These are phyloP conservation scores for Allygus modestus DNA, from an alignment of 2,888 invertebrate genomes.

Conservation along the genomic window DNA sequence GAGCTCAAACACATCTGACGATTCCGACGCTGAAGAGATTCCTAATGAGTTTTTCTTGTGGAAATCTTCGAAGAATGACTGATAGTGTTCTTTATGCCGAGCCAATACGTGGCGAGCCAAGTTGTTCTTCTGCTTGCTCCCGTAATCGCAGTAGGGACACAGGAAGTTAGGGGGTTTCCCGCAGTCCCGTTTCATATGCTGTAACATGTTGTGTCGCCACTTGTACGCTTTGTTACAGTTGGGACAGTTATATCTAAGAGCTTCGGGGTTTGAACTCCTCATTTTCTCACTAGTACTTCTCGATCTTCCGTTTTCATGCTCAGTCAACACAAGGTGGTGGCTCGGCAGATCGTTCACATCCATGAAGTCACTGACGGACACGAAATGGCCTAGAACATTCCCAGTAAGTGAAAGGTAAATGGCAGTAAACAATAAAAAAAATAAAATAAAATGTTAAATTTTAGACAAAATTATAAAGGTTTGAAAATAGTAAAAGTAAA, in stretches of 20 bases:
- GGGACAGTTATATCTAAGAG: constrained; percentile 48
- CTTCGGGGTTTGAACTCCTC: not conserved
- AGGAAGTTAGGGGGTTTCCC: constrained; percentile 74
- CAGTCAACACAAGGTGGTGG: not conserved
- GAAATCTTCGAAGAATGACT: constrained; percentile 37
- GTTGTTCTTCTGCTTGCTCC: constrained; percentile 68
- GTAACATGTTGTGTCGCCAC: constrained; percentile 70
- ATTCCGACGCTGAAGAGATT: not conserved
- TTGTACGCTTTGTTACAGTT: constrained; percentile 62
- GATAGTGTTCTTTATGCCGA: constrained; percentile 64
- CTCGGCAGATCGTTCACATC: constrained; percentile 2
- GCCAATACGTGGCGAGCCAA: constrained; percentile 66
- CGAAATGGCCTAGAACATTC: constrained; percentile 40
- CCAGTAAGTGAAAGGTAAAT: not conserved
- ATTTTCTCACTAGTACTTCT: not conserved
- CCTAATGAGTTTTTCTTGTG: constrained; percentile 39
- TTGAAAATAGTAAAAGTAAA: not conserved
- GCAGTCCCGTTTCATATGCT: constrained; percentile 71
- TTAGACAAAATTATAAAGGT: not conserved
- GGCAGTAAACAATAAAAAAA: not conserved
- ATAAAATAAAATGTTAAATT: not conserved
- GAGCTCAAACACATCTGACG: not conserved
- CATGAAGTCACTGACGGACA: constrained; percentile 41
- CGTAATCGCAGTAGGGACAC: constrained; percentile 73
- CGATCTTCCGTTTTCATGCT: not conserved